Evolutionary conservation across 1,140 invertebrate genomes (phyloP).

Genomic region (Conus betulinus): DNA sequence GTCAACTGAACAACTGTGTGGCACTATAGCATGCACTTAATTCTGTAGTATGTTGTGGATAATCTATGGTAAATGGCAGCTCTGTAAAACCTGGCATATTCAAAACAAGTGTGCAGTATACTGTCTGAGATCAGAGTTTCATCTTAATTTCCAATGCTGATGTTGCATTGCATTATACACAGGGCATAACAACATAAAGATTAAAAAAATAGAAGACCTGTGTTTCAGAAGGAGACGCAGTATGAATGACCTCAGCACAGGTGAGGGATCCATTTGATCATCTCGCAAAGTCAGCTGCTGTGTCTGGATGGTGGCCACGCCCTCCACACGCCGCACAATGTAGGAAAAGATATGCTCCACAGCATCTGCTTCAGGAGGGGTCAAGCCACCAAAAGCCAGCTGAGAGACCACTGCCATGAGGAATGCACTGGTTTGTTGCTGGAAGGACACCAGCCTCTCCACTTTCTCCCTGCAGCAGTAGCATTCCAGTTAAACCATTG

Average conservation of each 20-base stretch:
- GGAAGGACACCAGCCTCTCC: constrained; percentile 16
- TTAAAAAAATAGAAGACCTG: constrained; percentile 43
- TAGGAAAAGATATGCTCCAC: constrained; percentile 61
- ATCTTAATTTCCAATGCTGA: too few relatives aligned
- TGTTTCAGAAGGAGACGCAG: constrained; percentile 62
- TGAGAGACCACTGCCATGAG: constrained; percentile 68
- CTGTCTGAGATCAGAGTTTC: too few relatives aligned
- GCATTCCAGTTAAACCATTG: too few relatives aligned
- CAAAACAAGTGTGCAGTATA: too few relatives aligned
- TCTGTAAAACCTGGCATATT: too few relatives aligned
- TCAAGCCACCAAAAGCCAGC: constrained; percentile 63
- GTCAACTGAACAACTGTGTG: too few relatives aligned
- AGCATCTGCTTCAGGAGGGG: constrained; percentile 58
- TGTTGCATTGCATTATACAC: too few relatives aligned
- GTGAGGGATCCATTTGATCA: constrained; percentile 65
- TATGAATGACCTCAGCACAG: constrained; percentile 66
- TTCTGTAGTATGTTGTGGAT: too few relatives aligned
- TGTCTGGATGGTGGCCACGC: constrained; percentile 37
- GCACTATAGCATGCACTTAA: too few relatives aligned
- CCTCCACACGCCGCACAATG: constrained; percentile 47
- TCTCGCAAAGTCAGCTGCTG: constrained; percentile 61
- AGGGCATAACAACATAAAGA: too few relatives aligned
- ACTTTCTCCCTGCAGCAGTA: not conserved
- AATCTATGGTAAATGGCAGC: too few relatives aligned
- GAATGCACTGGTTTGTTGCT: constrained; percentile 47